A percentile compares a stretch with the other conserved stretches of the same genome.
These are phyloP conservation scores for Fabriciana adippe DNA, from an alignment of 2,888 invertebrate genomes.

Conservation along the genomic window DNA sequence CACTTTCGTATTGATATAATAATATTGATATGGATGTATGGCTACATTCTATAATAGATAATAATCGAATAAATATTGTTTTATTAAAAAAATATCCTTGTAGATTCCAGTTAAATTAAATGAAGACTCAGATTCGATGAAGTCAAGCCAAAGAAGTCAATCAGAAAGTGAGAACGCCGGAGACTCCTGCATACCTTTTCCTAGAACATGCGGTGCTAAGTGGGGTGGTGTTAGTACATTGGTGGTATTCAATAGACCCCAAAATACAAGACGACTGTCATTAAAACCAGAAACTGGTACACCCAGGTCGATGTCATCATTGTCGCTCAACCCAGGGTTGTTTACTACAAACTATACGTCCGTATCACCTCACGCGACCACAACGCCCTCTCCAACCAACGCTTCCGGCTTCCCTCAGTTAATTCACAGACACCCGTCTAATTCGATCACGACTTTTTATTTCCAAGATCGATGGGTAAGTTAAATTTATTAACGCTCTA, in stretches of 20 bases:
- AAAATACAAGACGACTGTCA: constrained; percentile 86
- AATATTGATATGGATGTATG: too few species aligned
- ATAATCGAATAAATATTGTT: too few species aligned
- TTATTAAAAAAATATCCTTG: constrained; percentile 3
- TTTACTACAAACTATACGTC: constrained; percentile 67
- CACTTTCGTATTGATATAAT: too few species aligned
- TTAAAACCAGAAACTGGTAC: constrained; percentile 88
- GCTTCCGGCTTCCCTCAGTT: constrained; percentile 74
- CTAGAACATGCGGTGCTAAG: constrained; percentile 95
- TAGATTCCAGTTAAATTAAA: constrained; percentile 82
- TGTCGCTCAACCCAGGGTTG: constrained; percentile 66
- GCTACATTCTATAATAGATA: too few species aligned
- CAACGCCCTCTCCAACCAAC: constrained; percentile 78
- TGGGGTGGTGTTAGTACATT: constrained; percentile 94
- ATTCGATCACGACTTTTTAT: constrained; percentile 90
- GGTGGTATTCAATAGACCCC: constrained; percentile 92
- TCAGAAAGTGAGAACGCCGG: constrained; percentile 79
- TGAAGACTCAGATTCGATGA: constrained; percentile 76
- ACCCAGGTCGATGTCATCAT: constrained; percentile 82
- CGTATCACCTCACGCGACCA: constrained; percentile 76
- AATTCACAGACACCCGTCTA: constrained; percentile 76
- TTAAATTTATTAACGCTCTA: constrained; percentile 8
- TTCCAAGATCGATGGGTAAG: constrained; percentile 88
- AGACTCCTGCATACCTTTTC: constrained; percentile 95
- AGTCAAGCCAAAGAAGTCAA: constrained; percentile 74